These are phyloP conservation scores for Bursaphelenchus mucronatus DNA, from an alignment of 1,140 invertebrate genomes.

Conservation along the genomic window DNA sequence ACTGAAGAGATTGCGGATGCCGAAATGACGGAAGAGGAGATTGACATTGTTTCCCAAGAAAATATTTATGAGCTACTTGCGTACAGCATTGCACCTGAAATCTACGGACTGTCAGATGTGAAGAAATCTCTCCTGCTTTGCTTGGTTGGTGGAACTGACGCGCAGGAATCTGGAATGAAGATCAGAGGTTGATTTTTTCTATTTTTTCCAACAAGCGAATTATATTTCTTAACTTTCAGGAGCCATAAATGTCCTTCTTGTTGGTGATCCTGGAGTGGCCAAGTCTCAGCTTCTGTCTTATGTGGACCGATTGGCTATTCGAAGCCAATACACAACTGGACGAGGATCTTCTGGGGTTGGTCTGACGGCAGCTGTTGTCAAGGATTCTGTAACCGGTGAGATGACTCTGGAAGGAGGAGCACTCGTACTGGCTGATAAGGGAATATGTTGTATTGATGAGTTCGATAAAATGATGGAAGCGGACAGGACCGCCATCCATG, in stretches of 20 bases:
- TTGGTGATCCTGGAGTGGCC: conserved; percentile 99
- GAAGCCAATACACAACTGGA: conserved; percentile 93
- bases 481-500: conserved; percentile 94
- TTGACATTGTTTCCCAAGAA: conserved; percentile 63
- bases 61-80: conserved; percentile 89
- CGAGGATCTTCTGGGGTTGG: conserved; percentile 94
- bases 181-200: conserved; percentile 67
- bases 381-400: conserved; percentile 92
- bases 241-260: conserved; percentile 95
- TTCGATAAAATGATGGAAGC: conserved; percentile 98
- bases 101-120: conserved; percentile 93
- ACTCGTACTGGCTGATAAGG: conserved; percentile 90
- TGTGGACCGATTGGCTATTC: conserved; percentile 83
- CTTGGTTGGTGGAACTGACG: conserved; percentile 90
- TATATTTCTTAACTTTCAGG: conserved; percentile 64
- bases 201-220: conserved; percentile 25
- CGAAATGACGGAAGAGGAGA: conserved; percentile 45
- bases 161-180: conserved; percentile 72
- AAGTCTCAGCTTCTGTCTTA: conserved; percentile 94
- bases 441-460: conserved; percentile 98
- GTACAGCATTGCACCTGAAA: conserved; percentile 90
- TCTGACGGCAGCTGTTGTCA: conserved; percentile 93
- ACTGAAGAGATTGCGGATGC: conserved; percentile 40
- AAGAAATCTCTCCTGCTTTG: conserved; percentile 91
- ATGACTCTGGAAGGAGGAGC: conserved; percentile 96